Evolutionary conservation across 2,113 vertebrate genomes (phyloP).

Genomic region (Lonchura striata): DNA sequence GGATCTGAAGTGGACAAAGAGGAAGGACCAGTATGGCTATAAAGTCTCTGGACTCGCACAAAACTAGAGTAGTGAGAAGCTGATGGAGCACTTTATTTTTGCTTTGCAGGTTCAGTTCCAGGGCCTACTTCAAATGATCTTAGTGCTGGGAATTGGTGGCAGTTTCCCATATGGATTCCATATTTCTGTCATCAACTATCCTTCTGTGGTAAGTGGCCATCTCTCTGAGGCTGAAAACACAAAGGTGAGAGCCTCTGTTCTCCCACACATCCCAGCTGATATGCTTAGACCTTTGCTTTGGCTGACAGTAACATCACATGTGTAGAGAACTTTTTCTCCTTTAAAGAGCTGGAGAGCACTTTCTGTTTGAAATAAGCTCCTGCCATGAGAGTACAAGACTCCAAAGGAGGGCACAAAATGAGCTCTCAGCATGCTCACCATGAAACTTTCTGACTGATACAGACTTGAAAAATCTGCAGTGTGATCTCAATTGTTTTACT

Average conservation of each 20-base stretch:
- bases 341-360: neutral
- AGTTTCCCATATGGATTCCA: constrained; percentile 85
- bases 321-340: neutral
- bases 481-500: neutral
- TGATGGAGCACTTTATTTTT: neutral
- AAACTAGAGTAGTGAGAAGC: neutral
- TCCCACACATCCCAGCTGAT: neutral
- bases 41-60: neutral
- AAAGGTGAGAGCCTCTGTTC: neutral
- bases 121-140: constrained; percentile 65
- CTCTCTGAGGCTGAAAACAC: neutral
- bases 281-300: neutral
- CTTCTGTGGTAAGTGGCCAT: constrained; percentile 76
- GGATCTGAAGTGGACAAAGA: neutral
- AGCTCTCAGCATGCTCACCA: neutral
- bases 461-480: neutral
- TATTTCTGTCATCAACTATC: constrained; percentile 81
- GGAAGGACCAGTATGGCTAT: neutral
- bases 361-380: neutral
- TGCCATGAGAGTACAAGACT: neutral
- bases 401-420: neutral
- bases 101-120: constrained; percentile 55
- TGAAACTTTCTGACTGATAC: neutral
- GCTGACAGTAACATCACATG: neutral
- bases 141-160: constrained; percentile 81